phyloP scores from a whole-genome alignment of 1,140 invertebrate genomes.

The Drosophila quadrilineata region DNA sequence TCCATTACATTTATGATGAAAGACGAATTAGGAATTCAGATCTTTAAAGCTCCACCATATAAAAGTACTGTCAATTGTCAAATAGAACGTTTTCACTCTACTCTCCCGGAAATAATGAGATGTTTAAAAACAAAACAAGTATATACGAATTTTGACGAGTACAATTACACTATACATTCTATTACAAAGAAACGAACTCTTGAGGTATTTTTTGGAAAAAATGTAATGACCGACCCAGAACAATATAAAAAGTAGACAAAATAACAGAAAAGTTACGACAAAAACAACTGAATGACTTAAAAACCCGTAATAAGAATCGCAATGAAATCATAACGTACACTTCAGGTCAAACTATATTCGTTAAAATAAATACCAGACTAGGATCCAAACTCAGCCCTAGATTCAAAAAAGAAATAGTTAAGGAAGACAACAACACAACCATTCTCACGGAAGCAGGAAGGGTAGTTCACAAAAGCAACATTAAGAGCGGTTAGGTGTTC shows the following conservation, averaged over 20 bases:
- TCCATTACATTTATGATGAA: no score
- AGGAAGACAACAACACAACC: slow-evolving; percentile 11
- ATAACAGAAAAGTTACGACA: slow-evolving; percentile 11
- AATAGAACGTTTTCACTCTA: slow-evolving; percentile 31
- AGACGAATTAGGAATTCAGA: slow-evolving; percentile 15
- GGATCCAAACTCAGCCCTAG: slow-evolving; percentile 6
- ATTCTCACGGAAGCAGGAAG: slow-evolving; percentile 3
- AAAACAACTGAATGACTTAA: slow-evolving; percentile 14
- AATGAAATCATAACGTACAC: slow-evolving; percentile 1
- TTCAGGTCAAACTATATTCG: slow-evolving; percentile 10
- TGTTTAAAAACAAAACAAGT: slow-evolving; percentile 13
- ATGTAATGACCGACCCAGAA: slow-evolving; percentile 7
- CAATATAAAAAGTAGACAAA: slow-evolving; percentile 4
- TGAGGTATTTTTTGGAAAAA: slow-evolving; percentile 23
- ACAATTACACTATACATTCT: slow-evolving; percentile 31
- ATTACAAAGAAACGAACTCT: slow-evolving; percentile 20
- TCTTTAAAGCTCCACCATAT: no score
- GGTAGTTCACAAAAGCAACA: slow-evolving; percentile 14
- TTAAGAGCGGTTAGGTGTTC: no score
- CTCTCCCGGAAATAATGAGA: slow-evolving; percentile 1
- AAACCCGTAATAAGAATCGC: slow-evolving; percentile 12
- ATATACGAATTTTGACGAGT: slow-evolving; percentile 1
- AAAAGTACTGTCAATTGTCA: slow-evolving; percentile 16
- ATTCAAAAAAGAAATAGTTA: slow-evolving; percentile 14
- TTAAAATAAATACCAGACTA: slow-evolving; percentile 22